Evolutionary conservation across 2,888 invertebrate genomes (phyloP).

Genomic region (Pachydiplax longipennis): DNA sequence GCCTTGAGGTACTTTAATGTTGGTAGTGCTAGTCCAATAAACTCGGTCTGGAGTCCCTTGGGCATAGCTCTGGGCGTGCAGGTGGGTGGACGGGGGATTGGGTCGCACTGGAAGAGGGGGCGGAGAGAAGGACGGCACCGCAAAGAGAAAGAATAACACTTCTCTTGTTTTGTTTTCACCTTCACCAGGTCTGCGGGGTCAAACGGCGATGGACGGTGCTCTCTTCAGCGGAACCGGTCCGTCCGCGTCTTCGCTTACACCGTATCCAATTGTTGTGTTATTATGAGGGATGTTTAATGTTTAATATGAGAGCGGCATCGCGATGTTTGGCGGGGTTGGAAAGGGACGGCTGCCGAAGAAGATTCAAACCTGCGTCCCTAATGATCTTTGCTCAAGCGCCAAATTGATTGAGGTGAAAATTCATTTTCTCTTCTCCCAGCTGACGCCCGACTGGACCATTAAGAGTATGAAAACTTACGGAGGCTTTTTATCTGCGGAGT

Average conservation of each 20-base stretch:
- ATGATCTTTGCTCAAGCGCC: too few relatives aligned
- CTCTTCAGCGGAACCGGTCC: not conserved
- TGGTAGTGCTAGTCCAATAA: not conserved
- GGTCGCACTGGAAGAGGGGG: not conserved
- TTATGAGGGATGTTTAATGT: not conserved
- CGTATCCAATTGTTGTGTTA: not conserved
- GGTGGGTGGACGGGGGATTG: not conserved
- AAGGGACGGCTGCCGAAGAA: too few relatives aligned
- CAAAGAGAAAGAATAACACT: not conserved
- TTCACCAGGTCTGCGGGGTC: not conserved
- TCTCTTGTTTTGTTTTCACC: not conserved
- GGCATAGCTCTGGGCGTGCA: not conserved
- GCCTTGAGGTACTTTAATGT: not conserved
- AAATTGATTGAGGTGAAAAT: too few relatives aligned
- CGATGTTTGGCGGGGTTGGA: too few relatives aligned
- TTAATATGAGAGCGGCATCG: too few relatives aligned
- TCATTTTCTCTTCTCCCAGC: too few relatives aligned
- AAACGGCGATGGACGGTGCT: not conserved
- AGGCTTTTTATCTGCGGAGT: too few relatives aligned
- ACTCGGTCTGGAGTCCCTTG: not conserved
- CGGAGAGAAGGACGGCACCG: not conserved
- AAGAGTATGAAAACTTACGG: too few relatives aligned
- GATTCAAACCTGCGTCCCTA: too few relatives aligned
- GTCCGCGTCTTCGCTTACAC: not conserved
- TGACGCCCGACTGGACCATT: too few relatives aligned